Evolutionary conservation across 2,888 invertebrate genomes (phyloP).

Genomic region (Nephrotoma guestfalica): DNA sequence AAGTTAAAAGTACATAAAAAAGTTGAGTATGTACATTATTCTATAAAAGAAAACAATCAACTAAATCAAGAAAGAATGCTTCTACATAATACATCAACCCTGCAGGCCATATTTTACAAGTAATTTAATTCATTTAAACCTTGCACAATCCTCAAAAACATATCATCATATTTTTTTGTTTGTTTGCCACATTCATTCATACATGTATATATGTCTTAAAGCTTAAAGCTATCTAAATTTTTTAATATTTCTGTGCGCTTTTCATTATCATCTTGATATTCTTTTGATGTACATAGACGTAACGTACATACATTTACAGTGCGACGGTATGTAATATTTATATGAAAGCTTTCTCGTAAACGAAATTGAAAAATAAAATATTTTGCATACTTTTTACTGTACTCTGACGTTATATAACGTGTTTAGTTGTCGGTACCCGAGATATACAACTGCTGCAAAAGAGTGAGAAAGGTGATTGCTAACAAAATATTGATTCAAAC

Average conservation of each 20-base stretch:
- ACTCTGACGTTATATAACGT: background rate
- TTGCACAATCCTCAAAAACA: background rate
- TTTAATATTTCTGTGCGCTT: background rate
- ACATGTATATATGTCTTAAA: background rate
- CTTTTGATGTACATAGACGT: background rate
- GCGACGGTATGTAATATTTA: background rate
- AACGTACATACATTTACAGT: background rate
- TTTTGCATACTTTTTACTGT: background rate
- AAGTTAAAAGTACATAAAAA: no score
- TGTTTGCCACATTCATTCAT: background rate
- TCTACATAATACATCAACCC: background rate
- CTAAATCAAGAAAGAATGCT: background rate
- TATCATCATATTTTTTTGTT: background rate
- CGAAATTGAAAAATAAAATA: background rate
- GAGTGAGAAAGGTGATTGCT: background rate
- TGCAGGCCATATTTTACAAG: background rate
- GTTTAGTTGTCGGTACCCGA: background rate
- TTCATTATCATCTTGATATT: background rate
- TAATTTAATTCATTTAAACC: background rate
- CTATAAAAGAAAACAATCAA: background rate
- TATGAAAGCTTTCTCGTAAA: background rate
- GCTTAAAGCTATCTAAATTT: background rate
- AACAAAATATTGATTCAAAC: background rate
- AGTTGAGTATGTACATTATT: no score
- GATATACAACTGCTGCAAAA: background rate